These are phyloP conservation scores for Tholera decimalis DNA, from an alignment of 2,888 invertebrate genomes.

Conservation along the genomic window DNA sequence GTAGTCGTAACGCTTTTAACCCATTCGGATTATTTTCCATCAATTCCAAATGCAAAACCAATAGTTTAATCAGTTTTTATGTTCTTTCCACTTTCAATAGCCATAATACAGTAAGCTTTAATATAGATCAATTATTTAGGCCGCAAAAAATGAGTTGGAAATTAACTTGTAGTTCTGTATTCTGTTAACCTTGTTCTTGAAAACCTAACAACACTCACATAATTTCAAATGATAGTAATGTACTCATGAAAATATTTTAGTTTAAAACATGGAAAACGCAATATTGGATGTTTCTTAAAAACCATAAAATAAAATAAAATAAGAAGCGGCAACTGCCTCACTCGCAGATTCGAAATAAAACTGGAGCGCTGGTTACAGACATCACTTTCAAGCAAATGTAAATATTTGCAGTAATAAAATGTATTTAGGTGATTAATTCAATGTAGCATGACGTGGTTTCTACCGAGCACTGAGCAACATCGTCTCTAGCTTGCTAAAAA, in stretches of 20 bases:
- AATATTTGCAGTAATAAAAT: constrained; percentile 87
- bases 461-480: constrained; percentile 59
- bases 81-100: not conserved
- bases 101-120: not conserved
- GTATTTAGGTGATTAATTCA: constrained; percentile 86
- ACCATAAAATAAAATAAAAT: constrained; percentile 47
- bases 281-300: constrained; percentile 50
- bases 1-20: too few species aligned
- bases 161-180: not conserved
- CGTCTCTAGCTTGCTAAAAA: constrained; percentile 59
- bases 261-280: constrained; percentile 30
- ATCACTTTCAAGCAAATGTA: constrained; percentile 80
- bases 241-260: constrained; percentile 18
- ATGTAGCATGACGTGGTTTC: constrained; percentile 77
- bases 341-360: constrained; percentile 67
- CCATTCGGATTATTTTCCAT: too few species aligned
- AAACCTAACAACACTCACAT: constrained; percentile 1
- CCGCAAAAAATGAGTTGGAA: not conserved
- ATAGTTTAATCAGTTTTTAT: not conserved
- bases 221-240: constrained; percentile 12
- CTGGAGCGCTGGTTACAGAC: constrained; percentile 70
- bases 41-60: not conserved
- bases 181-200: not conserved
- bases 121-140: not conserved
- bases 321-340: constrained; percentile 48